Percentiles rank a stretch among this genome's conserved stretches.
These are phyloP conservation scores for Stigmatopora argus DNA, from an alignment of 2,113 vertebrate genomes.

Conservation along the genomic window DNA sequence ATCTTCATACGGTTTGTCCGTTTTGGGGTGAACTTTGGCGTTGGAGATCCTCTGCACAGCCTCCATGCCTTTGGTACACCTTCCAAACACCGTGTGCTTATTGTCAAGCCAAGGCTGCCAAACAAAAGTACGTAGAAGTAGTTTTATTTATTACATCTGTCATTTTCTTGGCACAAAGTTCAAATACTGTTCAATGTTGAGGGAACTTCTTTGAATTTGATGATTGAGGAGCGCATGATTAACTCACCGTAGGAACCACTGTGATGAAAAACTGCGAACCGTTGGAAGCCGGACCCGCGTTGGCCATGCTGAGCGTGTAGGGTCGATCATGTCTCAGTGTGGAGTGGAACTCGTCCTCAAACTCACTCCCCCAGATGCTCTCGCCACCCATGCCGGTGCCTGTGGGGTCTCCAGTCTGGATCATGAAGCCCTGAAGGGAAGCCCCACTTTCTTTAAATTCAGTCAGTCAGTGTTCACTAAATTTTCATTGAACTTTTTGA, in stretches of 20 bases:
- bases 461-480: too few species aligned
- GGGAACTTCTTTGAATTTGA: too few species aligned
- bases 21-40: constrained; percentile 94
- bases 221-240: not conserved
- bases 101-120: constrained; percentile 95
- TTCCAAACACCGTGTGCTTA: constrained; percentile 95
- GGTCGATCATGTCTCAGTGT: constrained; percentile 95
- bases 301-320: constrained; percentile 97
- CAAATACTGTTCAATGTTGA: too few species aligned
- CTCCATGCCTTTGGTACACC: constrained; percentile 96
- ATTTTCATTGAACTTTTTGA: not conserved
- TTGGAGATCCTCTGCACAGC: constrained; percentile 97
- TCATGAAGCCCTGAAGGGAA: constrained; percentile 87
- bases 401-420: constrained; percentile 96
- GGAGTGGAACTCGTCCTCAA: constrained; percentile 96
- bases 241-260: constrained; percentile 92
- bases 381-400: constrained; percentile 98
- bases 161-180: too few species aligned
- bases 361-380: constrained; percentile 98
- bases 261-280: constrained; percentile 97
- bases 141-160: not conserved
- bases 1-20: constrained; percentile 96
- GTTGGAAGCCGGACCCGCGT: constrained; percentile 88
- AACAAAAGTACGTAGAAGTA: not conserved
- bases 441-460: not conserved